phyloP scores from a whole-genome alignment of 2,797 vertebrate genomes.

The Chiloscyllium punctatum region DNA sequence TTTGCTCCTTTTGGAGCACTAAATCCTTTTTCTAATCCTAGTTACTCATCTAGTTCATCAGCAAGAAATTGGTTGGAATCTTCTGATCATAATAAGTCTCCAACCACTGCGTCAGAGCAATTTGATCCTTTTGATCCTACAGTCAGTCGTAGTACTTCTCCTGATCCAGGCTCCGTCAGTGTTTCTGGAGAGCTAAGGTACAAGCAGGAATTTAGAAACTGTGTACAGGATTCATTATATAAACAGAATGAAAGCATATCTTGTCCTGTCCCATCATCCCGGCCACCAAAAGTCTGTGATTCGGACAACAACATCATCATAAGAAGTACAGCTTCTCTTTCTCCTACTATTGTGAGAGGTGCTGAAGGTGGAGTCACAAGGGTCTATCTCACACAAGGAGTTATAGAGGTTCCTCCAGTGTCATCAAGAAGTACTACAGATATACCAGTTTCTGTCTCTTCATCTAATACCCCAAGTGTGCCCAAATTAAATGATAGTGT shows the following conservation, averaged over 20 bases:
- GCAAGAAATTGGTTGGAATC: conserved; percentile 56
- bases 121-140: conserved; percentile 53
- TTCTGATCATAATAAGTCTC: conserved; percentile 51
- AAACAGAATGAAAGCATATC: conserved; percentile 42
- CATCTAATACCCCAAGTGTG: conserved; percentile 38
- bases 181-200: conserved; percentile 46
- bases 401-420: conserved; percentile 57
- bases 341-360: conserved; percentile 57
- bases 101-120: conserved; percentile 45
- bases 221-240: conserved; percentile 47
- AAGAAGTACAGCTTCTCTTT: conserved; percentile 49
- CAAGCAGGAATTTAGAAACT: conserved; percentile 45
- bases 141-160: conserved; percentile 55
- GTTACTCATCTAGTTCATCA: conserved; percentile 50
- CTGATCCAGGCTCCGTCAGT: conserved; percentile 58
- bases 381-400: conserved; percentile 57
- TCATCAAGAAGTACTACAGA: conserved; percentile 43
- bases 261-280: conserved; percentile 47
- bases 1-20: conserved; percentile 84
- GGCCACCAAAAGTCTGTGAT: conserved; percentile 56
- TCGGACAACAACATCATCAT: conserved; percentile 55
- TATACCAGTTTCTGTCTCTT: background rate
- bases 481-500: conserved; percentile 51
- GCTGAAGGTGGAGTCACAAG: conserved; percentile 66
- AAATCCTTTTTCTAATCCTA: conserved; percentile 75